Conservation (phyloP, 2,888 invertebrate genomes). For the Melinaea menophilus region DNA sequence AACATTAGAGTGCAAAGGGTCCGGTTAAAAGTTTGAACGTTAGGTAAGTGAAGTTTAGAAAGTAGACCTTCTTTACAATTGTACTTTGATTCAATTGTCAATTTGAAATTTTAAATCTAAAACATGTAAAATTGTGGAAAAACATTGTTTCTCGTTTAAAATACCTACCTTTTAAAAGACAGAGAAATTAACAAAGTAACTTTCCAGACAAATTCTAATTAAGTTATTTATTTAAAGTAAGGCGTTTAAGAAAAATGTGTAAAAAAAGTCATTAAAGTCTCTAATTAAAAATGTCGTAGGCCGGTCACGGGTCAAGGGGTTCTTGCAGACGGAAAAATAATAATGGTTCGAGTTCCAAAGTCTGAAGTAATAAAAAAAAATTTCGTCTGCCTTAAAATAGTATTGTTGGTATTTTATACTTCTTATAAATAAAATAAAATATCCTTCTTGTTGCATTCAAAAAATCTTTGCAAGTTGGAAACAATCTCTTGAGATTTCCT, state of each 20-base stretch:
- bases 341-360: conserved; percentile 36
- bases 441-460: too few species aligned
- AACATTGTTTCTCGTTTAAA: too few species aligned
- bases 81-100: neutral
- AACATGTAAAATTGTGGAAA: too few species aligned
- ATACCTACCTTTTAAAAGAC: too few species aligned
- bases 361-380: conserved; percentile 13
- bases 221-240: conserved; percentile 46
- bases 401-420: neutral
- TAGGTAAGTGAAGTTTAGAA: conserved; percentile 18
- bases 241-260: conserved; percentile 49
- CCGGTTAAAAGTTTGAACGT: conserved; percentile 16
- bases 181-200: conserved; percentile 36
- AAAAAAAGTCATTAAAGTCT: conserved; percentile 62
- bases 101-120: neutral
- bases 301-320: conserved; percentile 43
- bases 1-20: conserved; percentile 9
- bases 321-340: conserved; percentile 42
- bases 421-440: too few species aligned
- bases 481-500: too few species aligned
- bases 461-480: too few species aligned
- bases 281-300: conserved; percentile 59
- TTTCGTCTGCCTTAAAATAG: conserved; percentile 10
- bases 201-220: conserved; percentile 62
- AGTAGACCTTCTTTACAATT: conserved; percentile 5